Evolutionary conservation across 1,140 invertebrate species (phyloP), one percentile per base, ranked within the genome.

Genomic region (Drosophila lowei): DNA sequence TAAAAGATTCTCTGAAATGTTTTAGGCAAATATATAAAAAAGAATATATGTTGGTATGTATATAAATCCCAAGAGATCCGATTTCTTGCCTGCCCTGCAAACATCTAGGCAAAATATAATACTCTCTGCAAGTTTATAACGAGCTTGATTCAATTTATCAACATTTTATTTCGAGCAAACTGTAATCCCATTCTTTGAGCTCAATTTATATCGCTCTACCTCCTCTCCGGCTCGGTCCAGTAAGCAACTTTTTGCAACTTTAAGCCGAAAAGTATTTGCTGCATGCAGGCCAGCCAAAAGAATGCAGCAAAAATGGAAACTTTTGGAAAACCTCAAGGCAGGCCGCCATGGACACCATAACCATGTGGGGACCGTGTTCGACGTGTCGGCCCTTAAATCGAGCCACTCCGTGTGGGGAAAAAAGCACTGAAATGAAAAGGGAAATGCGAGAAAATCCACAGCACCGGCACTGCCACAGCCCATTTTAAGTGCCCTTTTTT

Each of bases 311-410:
- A 55, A 55, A 25, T 41, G 50, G 16, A 15, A 48, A 68, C 65
- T 68, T 68, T 41, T 16, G 44, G 11, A 38, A 41, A 34, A 16
- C 49, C 49, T 25, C 38, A 53, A 30, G 42, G 64, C 48, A 38
- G 34, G 34, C 34, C 65, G 50, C 30, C 38, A 67, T 55, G 64
- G 15, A 65, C 18, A 38, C 30, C 16, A 2, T 11, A 30, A 52
- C 25, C 49, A 38, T 38, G 30, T 21, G 3, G 5, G 42, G 23
- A 13, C 30, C 23, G 6, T 30, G 30, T 38, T 34, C 43, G 23
- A 76, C 66, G 72, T 75, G 77, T 58, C 62, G 53, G 25, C 59
- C 77, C 50, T 50, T 62, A 80, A 81, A 80, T 76, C 54, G 54
- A 54, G 58, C 54, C 67, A 74, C 52, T 70, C 43, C 41, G 46